Evolutionary conservation across 92 coral and sea anemone genomes (phyloP), one percentile per base, ranked within the genome.

Genomic region (Siderastrea siderea): DNA sequence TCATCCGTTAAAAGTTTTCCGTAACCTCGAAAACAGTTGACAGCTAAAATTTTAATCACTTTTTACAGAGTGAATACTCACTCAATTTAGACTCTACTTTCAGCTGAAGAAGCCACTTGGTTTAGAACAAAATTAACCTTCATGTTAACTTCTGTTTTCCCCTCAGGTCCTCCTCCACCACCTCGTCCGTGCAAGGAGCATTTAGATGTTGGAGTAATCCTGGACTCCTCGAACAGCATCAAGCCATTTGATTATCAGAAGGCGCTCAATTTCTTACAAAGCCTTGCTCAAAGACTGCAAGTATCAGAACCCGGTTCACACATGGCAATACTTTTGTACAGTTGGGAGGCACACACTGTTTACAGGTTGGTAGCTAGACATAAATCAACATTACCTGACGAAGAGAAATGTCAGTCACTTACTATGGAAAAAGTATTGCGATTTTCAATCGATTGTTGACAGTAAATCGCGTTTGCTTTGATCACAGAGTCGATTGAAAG

Each of bases 221-320:
- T 74, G 2, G 79, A 74, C 58, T 74, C 79, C 17, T 74, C 79
- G 11, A 48, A 48, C 19, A 74, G 79, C 47, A 74, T 74, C 58
- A 17, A 45, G 47, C 61, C 79, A n/a, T 12, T 15, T 19, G 58
- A 48, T 74, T 74, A 48, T 50, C 2, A 7, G 47, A 48, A 74
- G 44, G 79, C 79, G 4, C 11, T 13, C 26, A 9, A 44, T 47
- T 80, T 64, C 69, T 53, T 75, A 53, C 64, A 53, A 53, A 52
- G 63, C 45, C 46, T 75, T 46, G 82, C 71, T 78, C 57, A 47
- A 46, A 61, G 71, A 63, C 82, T 78, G 43, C 8, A 78, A 9
- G 16, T 78, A 45, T 78, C 82, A 17, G 82, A 78, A 59, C 45
- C 69, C 5, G 82, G 82, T 14, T 44, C 82, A 60, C 82, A 78